Percentiles rank a stretch among this genome's conserved stretches.
Conservation (phyloP, 2,888 invertebrate species). For the Chalcosyrphus nemorum region DNA sequence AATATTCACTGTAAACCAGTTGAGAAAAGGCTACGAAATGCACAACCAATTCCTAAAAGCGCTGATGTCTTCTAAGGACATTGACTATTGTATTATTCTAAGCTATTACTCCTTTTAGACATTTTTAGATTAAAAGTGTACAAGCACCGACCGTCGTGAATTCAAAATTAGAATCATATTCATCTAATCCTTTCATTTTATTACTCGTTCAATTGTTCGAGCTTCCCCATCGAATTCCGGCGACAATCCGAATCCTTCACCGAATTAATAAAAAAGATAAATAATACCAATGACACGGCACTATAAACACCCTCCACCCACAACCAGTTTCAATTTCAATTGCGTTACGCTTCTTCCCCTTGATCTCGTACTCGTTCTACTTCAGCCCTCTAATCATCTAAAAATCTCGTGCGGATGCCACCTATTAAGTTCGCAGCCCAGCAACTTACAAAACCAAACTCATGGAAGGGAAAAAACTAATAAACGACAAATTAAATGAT, state of each 20-base stretch:
- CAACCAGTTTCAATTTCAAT: slow-evolving; percentile 34
- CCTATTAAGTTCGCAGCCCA: slow-evolving; percentile 40
- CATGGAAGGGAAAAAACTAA: slow-evolving; percentile 73
- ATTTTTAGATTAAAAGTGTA: too few species aligned
- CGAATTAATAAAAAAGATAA: slow-evolving; percentile 34
- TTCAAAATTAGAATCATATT: background rate
- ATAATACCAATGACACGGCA: slow-evolving; percentile 40
- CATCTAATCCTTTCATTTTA: background rate
- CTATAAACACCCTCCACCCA: slow-evolving; percentile 42
- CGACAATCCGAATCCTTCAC: background rate
- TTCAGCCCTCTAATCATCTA: slow-evolving; percentile 26
- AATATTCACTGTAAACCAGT: too few species aligned
- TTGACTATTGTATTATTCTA: too few species aligned
- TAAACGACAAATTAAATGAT: slow-evolving; percentile 75
- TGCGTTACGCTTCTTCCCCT: background rate
- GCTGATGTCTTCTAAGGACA: too few species aligned
- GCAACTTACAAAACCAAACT: slow-evolving; percentile 41
- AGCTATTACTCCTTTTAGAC: too few species aligned
- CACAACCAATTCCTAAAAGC: too few species aligned
- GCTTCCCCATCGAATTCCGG: background rate
- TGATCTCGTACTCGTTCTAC: background rate
- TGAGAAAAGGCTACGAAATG: too few species aligned
- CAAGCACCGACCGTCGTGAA: too few species aligned
- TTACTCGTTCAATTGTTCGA: background rate
- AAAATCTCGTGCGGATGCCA: slow-evolving; percentile 38